Evolutionary conservation across 2,888 invertebrate genomes (phyloP).

Genomic region (Odontothrips loti): DNA sequence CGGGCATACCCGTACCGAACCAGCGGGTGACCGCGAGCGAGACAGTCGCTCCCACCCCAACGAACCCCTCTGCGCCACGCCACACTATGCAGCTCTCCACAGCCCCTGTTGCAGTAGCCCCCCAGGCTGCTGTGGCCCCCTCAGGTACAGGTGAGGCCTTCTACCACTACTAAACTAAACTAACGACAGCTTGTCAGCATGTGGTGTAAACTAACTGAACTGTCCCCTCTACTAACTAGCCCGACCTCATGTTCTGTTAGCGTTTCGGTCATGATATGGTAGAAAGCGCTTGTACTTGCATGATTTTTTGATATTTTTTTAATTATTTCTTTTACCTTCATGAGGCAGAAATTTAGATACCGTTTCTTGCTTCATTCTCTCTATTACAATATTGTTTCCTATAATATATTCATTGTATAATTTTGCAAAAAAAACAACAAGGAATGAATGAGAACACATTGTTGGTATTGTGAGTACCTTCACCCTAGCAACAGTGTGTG

Average conservation of each 20-base stretch:
- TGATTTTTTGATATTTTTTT: no score
- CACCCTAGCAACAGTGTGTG: slow-evolving; percentile 3
- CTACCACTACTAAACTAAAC: not conserved
- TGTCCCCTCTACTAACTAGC: not conserved
- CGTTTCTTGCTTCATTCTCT: no score
- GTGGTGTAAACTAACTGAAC: not conserved
- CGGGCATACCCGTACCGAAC: slow-evolving; percentile 41
- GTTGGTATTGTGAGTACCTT: not conserved
- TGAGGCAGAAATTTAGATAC: no score
- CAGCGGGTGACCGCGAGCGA: slow-evolving; percentile 51
- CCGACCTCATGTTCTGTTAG: not conserved
- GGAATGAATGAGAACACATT: not conserved
- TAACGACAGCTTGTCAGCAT: not conserved
- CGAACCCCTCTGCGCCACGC: slow-evolving; percentile 39
- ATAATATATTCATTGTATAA: no score
- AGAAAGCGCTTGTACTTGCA: no score
- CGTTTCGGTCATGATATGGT: not conserved
- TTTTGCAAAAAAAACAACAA: no score
- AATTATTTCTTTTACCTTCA: no score
- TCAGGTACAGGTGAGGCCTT: slow-evolving; percentile 22
- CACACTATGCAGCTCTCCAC: slow-evolving; percentile 3
- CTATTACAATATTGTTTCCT: no score
- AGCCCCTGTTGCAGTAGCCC: slow-evolving; percentile 43
- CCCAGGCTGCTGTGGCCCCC: slow-evolving; percentile 50
- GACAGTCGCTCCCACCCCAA: slow-evolving; percentile 58